Percentiles rank a stretch among this genome's conserved stretches.
phyloP scores from a whole-genome alignment of 2,888 invertebrate genomes.

The Aphodius granarius region DNA sequence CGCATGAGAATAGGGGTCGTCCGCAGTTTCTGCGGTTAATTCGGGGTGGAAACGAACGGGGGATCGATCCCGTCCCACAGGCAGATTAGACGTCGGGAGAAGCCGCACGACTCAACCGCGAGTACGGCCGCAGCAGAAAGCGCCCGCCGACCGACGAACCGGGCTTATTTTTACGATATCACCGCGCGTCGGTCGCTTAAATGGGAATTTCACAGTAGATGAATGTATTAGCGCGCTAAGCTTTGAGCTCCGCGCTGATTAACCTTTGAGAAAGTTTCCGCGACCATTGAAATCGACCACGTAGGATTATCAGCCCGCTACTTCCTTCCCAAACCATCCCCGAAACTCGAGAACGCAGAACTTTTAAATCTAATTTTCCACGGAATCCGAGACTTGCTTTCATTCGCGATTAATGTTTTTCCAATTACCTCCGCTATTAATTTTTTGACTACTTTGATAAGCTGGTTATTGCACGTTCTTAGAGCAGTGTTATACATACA shows the following conservation, averaged over 20 bases:
- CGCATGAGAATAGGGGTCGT: background rate
- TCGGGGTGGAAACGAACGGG: background rate
- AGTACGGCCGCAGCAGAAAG: background rate
- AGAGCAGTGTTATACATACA: no score
- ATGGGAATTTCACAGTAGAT: background rate
- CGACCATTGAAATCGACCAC: background rate
- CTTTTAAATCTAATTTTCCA: background rate
- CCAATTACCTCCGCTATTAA: background rate
- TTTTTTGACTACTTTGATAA: no score
- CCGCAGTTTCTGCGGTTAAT: background rate
- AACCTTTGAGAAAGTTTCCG: background rate
- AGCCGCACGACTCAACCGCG: background rate
- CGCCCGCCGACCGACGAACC: background rate
- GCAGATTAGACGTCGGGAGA: background rate
- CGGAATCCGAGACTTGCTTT: background rate
- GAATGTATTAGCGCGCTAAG: background rate
- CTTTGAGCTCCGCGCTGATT: background rate
- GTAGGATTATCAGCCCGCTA: background rate
- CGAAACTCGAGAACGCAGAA: background rate
- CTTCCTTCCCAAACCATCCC: background rate
- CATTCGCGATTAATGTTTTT: background rate
- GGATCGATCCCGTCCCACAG: background rate
- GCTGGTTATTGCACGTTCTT: no score
- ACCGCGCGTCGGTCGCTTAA: background rate
- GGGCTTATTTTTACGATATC: background rate